Evolutionary conservation across 2,888 invertebrate species (phyloP).

Genomic region (Meganola albula): DNA sequence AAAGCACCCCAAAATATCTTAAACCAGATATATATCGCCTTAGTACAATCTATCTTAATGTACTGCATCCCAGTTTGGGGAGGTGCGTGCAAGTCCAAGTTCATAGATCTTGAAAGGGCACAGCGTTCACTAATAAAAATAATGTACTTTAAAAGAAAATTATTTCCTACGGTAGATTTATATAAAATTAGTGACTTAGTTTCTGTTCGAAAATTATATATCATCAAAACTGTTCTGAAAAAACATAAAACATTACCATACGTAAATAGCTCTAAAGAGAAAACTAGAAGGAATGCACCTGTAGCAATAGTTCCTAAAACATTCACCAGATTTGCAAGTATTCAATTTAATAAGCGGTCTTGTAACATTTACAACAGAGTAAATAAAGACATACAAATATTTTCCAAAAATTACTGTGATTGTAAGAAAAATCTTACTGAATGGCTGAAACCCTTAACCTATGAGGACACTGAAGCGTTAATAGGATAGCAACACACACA

Average conservation of each 20-base stretch:
- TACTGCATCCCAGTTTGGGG: constrained; percentile 4
- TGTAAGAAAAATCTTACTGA: too few species aligned
- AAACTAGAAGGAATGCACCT: background rate
- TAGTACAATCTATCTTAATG: constrained; percentile 2
- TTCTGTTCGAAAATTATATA: constrained; percentile 4
- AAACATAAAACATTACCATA: background rate
- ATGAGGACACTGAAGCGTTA: too few species aligned
- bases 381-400: too few species aligned
- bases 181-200: constrained; percentile 1
- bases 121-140: constrained; percentile 2
- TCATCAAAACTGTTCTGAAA: background rate
- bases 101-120: background rate
- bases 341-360: constrained; percentile 6
- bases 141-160: background rate
- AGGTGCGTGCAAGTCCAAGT: background rate
- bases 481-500: too few species aligned
- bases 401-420: too few species aligned
- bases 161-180: background rate
- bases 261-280: background rate
- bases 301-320: constrained; percentile 1
- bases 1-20: background rate
- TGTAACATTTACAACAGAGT: too few species aligned
- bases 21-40: constrained; percentile 2
- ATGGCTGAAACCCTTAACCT: too few species aligned
- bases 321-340: constrained; percentile 1